These are phyloP conservation scores for Bombus affinis DNA, from an alignment of 1,140 invertebrate genomes.

Conservation along the genomic window DNA sequence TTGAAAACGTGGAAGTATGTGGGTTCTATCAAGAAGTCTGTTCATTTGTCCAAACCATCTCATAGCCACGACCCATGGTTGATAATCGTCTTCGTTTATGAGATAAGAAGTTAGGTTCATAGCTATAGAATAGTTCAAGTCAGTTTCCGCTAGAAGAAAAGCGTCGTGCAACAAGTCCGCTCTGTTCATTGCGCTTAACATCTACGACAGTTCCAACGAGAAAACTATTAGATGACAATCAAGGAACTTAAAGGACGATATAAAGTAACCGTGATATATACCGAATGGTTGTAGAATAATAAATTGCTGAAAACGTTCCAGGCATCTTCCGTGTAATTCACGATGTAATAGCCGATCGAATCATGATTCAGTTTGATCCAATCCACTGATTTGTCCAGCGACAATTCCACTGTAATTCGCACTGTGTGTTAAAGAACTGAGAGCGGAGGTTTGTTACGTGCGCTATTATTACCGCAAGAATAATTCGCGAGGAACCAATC, in stretches of 20 bases:
- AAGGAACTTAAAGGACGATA: not conserved
- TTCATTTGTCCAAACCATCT: constrained; percentile 33
- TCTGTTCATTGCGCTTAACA: constrained; percentile 88
- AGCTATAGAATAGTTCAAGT: constrained; percentile 85
- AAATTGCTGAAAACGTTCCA: constrained; percentile 83
- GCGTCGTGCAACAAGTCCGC: constrained; percentile 92
- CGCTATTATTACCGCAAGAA: constrained; percentile 78
- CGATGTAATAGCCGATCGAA: constrained; percentile 92
- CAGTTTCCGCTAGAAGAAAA: constrained; percentile 87
- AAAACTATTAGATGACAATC: not conserved
- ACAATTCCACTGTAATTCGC: constrained; percentile 64
- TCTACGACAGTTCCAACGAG: constrained; percentile 60
- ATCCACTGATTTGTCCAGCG: constrained; percentile 67
- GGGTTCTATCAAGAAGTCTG: constrained; percentile 5
- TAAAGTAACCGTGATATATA: not conserved
- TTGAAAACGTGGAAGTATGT: constrained; percentile 6
- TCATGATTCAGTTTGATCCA: constrained; percentile 93
- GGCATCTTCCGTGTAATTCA: constrained; percentile 87
- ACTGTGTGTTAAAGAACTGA: not conserved
- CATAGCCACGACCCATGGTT: constrained; percentile 87
- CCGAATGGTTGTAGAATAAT: constrained; percentile 47
- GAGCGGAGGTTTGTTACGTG: not conserved
- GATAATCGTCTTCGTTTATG: constrained; percentile 85
- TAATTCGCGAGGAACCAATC: constrained; percentile 84
- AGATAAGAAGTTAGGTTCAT: constrained; percentile 87